A percentile compares a stretch with the other conserved stretches of the same genome.
phyloP scores from a whole-genome alignment of 1,140 invertebrate genomes.

The Oncopeltus fasciatus region DNA sequence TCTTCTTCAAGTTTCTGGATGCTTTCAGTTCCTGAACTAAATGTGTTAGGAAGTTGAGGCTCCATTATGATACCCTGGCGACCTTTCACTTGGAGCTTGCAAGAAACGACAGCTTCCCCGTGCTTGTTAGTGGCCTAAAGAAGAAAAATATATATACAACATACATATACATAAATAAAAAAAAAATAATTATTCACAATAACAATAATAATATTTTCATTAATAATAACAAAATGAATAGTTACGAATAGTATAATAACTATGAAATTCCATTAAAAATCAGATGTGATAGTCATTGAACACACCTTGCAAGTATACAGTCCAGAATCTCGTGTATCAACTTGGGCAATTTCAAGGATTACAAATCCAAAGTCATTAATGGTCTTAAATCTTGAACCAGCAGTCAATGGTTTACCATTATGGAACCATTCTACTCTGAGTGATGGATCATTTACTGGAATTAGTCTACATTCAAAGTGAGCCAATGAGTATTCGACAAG shows the following conservation, averaged over 20 bases:
- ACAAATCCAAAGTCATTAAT: constrained; percentile 90
- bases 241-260: no score
- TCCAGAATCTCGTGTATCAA: constrained; percentile 75
- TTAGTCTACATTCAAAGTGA: constrained; percentile 80
- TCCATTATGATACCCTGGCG: constrained; percentile 77
- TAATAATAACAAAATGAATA: no score
- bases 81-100: constrained; percentile 68
- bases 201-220: not conserved
- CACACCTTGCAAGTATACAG: constrained; percentile 69
- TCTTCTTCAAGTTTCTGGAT: constrained; percentile 81
- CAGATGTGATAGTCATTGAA: no score
- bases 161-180: not conserved
- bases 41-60: constrained; percentile 75
- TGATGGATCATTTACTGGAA: constrained; percentile 80
- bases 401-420: constrained; percentile 76
- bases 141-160: not conserved
- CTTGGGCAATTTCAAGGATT: constrained; percentile 76
- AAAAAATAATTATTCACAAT: not conserved
- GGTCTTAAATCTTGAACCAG: constrained; percentile 76
- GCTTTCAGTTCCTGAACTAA: constrained; percentile 71
- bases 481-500: constrained; percentile 79
- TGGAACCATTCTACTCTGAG: constrained; percentile 94
- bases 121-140: constrained; percentile 64
- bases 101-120: constrained; percentile 74
- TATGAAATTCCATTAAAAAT: no score